Base-by-base conservation (phyloP, 2,888 invertebrate genomes). In the Orthosia gothica region DNA sequence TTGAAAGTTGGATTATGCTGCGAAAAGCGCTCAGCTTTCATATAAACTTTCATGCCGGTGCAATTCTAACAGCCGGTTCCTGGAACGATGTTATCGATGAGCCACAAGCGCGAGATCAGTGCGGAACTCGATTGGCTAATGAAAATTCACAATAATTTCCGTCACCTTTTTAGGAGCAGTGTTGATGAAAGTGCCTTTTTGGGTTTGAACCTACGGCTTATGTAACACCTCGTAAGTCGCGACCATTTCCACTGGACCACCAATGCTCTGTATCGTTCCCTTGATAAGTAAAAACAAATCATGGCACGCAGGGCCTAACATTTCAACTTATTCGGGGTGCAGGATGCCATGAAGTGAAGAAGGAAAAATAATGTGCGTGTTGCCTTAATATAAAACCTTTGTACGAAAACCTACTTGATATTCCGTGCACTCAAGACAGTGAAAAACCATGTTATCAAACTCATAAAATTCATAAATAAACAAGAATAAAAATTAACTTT, bases 401-500 rank as follows among this genome's bases (percentile, higher is more conserved):
- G 16, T 57, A 66, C 15, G 9, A 26, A 57, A 57, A 70, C n/a
- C 9, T 18, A 50, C 15, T 69, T 69, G 15, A 40, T 55, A 79
- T 81, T 83, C 79, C 32, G 3, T 45, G 5, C 57, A 62, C 18
- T 54, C 40, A 40, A 57, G 18, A 58, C 52, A 58, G 11, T 55
- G 26, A 63, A 55, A 59, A 5, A 65, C 57, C 40, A 54, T 50
- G 49, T 54, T 47, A 65, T 13, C 49, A 68, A 68, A 18, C 50
- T 59, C 57, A 49, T 82, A 62, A 68, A 68, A 18, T 47, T 59
- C 57, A 49, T 82, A 62, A 62, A 75, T 75, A 75, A 69, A 68
- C 23, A 45, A 65, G 13, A 26, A 18, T 32, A 61, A 20, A 74
- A 67, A 58, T 65, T 54, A 69, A 62, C 61, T 68, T 74, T 40